Evolutionary conservation across 2,797 vertebrate genomes (phyloP), one percentile per base, ranked within the genome.

Genomic region (Enteromius mattozi): DNA sequence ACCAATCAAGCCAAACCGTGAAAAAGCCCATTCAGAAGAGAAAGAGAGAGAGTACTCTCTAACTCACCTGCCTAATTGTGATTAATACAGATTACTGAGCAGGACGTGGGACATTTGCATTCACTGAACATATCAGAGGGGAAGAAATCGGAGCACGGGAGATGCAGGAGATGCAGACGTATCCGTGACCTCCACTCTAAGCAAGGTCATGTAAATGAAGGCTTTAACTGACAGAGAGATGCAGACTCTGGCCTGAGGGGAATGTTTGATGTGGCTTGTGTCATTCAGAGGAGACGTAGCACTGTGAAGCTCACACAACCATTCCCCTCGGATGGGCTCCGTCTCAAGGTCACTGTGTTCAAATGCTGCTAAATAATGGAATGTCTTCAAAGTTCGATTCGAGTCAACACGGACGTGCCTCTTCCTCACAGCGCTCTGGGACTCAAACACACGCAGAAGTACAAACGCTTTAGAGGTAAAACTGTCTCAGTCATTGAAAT

Each of bases 291-390:
- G 35, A 86, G 78, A 85, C 24, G 45, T 30, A 79, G 81, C 61
- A 71, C 72, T 84, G 78, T 89, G 78, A 88, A 88, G 78, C 86
- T 81, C 81, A 84, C 81, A 76, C 63, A 75, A 82, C 69, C 83
- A 61, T 68, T 88, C 70, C 87, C 85, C 65, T 89, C 51, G 56
- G 85, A 89, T 63, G 81, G 78, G 70, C 82, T 87, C 54, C 83
- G 61, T 89, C 86, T 88, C 87, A 86, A 88, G 86, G 88, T 89
- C 80, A 85, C 56, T 14, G 45, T 85, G 77, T 88, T 89, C 85
- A 88, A 86, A 87, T 84, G 69, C 83, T 88, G 75, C 81, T 89
- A 87, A 89, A 89, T 88, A 86, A 88, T 87, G 81, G 45, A 89
- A 80, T 24, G 75, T 63, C 47, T 86, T 77, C 80, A 85, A 86